Percentiles rank a stretch among this genome's conserved stretches.
phyloP scores from a whole-genome alignment of 1,140 invertebrate genomes.

The Apis dorsata region DNA sequence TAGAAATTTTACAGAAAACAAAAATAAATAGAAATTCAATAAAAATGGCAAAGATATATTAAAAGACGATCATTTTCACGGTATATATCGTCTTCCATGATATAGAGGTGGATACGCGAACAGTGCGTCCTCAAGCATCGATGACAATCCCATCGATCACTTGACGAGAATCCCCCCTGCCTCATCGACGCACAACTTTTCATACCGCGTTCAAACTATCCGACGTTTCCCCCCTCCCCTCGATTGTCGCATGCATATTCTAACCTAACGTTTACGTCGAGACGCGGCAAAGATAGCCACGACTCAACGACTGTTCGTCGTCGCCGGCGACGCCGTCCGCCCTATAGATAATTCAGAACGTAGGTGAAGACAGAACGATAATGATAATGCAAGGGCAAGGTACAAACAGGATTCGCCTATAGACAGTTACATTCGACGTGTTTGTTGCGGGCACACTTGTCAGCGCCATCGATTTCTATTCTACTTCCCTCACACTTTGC shows the following conservation, averaged over 20 bases:
- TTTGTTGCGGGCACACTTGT: slow-evolving; percentile 55
- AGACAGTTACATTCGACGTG: slow-evolving; percentile 9
- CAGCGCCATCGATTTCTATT: slow-evolving; percentile 50
- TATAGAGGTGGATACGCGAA: not conserved
- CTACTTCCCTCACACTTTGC: not conserved
- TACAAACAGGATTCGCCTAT: slow-evolving; percentile 50
- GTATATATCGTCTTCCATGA: not conserved
- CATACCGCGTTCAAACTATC: not conserved
- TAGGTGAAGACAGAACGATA: slow-evolving; percentile 61
- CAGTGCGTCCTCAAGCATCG: not conserved
- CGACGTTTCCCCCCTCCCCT: not conserved
- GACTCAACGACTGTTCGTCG: slow-evolving; percentile 4
- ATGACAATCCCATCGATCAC: slow-evolving; percentile 35
- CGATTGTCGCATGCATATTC: slow-evolving; percentile 37
- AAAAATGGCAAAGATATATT: not conserved
- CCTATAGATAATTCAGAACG: slow-evolving; percentile 55
- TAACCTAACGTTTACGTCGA: slow-evolving; percentile 25
- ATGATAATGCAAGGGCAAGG: slow-evolving; percentile 59
- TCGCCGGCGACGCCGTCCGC: slow-evolving; percentile 4
- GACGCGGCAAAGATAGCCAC: slow-evolving; percentile 17
- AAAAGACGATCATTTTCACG: not conserved
- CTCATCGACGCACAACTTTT: not conserved
- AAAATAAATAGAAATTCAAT: too few species aligned
- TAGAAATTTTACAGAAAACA: too few species aligned
- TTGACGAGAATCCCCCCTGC: slow-evolving; percentile 22